Evolutionary conservation across 2,888 invertebrate species (phyloP).

Genomic region (Piscicola geometra): DNA sequence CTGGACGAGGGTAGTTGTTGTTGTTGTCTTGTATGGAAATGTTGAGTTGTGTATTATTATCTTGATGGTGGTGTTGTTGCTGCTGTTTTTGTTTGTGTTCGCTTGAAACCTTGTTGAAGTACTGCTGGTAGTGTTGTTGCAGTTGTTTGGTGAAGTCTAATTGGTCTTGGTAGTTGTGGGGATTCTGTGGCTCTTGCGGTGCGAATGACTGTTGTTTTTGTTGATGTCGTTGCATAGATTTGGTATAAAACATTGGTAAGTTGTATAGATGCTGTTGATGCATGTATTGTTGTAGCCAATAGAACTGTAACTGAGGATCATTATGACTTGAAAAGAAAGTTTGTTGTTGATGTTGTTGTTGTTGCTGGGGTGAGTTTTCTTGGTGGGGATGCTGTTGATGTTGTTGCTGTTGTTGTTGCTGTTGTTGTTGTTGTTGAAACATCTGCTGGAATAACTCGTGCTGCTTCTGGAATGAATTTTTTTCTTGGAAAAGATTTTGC

Average conservation of each 20-base stretch:
- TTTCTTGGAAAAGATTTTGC: neutral
- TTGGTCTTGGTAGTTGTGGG: neutral
- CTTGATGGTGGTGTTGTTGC: neutral
- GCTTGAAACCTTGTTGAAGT: conserved; percentile 10
- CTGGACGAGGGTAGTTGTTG: neutral
- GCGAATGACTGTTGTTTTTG: neutral
- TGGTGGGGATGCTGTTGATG: no score
- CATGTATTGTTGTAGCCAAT: conserved; percentile 3
- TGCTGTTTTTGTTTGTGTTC: conserved; percentile 9
- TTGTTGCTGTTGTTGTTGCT: neutral
- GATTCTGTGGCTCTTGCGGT: neutral
- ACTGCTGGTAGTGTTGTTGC: conserved; percentile 14
- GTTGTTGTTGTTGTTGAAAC: neutral
- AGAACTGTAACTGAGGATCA: conserved; percentile 7
- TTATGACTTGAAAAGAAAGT: neutral
- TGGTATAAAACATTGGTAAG: conserved; percentile 2
- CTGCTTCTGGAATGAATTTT: no score
- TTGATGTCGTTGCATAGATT: conserved; percentile 8
- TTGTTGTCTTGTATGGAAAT: neutral
- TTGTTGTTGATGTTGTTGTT: neutral
- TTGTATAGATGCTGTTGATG: neutral
- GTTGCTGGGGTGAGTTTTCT: no score
- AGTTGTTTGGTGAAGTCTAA: conserved; percentile 6
- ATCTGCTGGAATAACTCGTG: conserved; percentile 1
- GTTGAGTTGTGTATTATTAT: neutral